Percentiles rank a stretch among this genome's conserved stretches.
Evolutionary conservation across 2,113 vertebrate species (phyloP).

Genomic region (Hylia prasina): DNA sequence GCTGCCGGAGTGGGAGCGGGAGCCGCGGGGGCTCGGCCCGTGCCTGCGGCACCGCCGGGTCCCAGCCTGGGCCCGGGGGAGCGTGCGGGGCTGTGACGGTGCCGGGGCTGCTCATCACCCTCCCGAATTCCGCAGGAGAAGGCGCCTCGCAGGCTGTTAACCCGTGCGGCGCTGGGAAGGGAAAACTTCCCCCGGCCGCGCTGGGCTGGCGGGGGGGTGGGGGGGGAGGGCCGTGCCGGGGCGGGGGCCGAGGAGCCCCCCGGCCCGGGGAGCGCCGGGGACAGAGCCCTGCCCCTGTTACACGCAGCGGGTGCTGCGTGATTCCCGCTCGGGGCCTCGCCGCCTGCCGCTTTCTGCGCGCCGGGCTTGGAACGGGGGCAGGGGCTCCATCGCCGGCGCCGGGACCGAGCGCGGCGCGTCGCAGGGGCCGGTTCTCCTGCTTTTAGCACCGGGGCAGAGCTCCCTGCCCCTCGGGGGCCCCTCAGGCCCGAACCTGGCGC

Average conservation of each 20-base stretch:
- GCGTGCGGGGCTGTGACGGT: no score
- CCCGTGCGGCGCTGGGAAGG: neutral
- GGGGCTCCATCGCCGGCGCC: no score
- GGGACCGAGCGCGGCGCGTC: rapidly evolving
- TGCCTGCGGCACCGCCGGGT: neutral
- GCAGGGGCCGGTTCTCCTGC: neutral
- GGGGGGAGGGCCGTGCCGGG: neutral
- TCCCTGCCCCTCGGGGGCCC: rapidly evolving
- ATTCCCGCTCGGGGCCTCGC: neutral
- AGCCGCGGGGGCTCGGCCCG: neutral
- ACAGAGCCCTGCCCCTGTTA: neutral
- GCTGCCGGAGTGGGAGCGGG: neutral
- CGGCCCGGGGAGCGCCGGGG: neutral
- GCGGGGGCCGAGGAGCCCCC: neutral
- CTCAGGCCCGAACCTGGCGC: neutral
- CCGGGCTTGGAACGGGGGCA: rapidly evolving
- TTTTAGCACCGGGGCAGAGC: neutral
- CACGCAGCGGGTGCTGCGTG: rapidly evolving
- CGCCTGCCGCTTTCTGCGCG: rapidly evolving
- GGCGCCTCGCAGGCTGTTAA: neutral
- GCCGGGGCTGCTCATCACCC: neutral
- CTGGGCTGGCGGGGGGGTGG: rapidly evolving
- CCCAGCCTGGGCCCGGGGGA: no score
- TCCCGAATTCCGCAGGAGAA: neutral
- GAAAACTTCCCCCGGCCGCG: neutral